Base-by-base conservation (phyloP, 2,797 vertebrate species). In the Percopsis omiscomaycus region DNA sequence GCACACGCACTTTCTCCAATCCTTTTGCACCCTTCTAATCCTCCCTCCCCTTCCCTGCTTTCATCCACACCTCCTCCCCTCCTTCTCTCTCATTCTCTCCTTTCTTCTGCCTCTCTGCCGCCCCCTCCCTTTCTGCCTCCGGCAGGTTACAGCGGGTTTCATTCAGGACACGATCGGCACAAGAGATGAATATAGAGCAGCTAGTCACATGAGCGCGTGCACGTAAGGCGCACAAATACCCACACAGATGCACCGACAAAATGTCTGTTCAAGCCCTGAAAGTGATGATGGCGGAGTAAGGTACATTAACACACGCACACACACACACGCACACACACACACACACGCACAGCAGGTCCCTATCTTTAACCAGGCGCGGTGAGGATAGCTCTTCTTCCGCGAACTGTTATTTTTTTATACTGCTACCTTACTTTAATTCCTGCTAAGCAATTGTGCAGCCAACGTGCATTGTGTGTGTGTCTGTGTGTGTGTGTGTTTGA, bases 131-230 rank as follows among this genome's bases (percentile, higher is more conserved):
- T 3, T 44, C 62, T 66, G 58, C 63, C 70, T 76, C 81, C 74
- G 78, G 75, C 79, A 83, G 75, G 79, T 82, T 83, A 69, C 69
- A 78, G 79, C 75, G 67, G 78, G 81, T 84, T 85, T 87, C 85
- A 88, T 87, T 90, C 89, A 83, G 74, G 81, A 82, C 87, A 88
- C 84, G 89, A 87, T 88, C 86, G 80, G 84, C 76, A 83, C 71
- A 57, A 84, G 86, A 84, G 83, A 80, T 74, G 87, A 89, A 91
- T 91, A 83, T 82, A 87, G 80, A 90, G 77, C 83, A 85, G 85
- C 71, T 77, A 78, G 52, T 80, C 55, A 45, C 37, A 57, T 4
- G n/a, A 3, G 22, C n/a, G n/a, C n/a, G 22, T 28, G 6, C 51
- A 53, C n/a, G 12, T 1, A 10, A 28, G 5, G 12, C 27, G 30